Evolutionary conservation across 2,797 vertebrate genomes (phyloP), one percentile per base, ranked within the genome.

Genomic region (Liasis olivaceus): DNA sequence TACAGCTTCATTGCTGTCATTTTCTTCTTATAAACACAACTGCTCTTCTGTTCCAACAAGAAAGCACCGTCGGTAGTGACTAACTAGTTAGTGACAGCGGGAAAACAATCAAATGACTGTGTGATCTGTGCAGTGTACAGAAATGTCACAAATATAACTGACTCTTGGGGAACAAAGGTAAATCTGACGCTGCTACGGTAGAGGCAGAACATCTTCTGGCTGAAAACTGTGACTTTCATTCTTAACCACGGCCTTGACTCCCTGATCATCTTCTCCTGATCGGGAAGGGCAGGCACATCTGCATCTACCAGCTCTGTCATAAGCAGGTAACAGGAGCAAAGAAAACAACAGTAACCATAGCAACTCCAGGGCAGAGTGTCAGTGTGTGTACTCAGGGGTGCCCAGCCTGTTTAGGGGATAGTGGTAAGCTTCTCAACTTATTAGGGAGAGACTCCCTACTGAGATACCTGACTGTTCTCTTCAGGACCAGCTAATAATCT

Each of bases 331-430:
- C 56, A 11, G 59, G 89, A 90, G 31, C 87, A 28, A 86, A 59
- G 87, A 88, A 90, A 93, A 88, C 85, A 88, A 91, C 86, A 84
- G 85, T 91, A 88, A 91, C 92, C 88, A 93, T 93, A 84, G 92
- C 92, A 93, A 93, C 85, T 17, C 69, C 31, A 84, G 69, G 47
- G 12, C 24, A 84, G 51, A 88, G 31, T 66, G 51, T 58, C 92
- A 47, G 56, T 63, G 63, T 77, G 60, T 81, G 66, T 88, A 77
- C 85, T 90, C 54, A 54, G 54, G 69, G 63, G 7, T n/a, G 12
- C 60, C 24, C 59, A 66, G 85, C 85, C 81, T 47, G 51, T 88
- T 90, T 88, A 90, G 31, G 69, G n/a, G 54, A 47, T 60, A 84
- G 59, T 56, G n/a, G 51, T 31, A 63, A 64, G 47, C 59, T 90